Evolutionary conservation across 92 coral and sea anemone species (phyloP).

Genomic region (Umimayanthus kanabou): DNA sequence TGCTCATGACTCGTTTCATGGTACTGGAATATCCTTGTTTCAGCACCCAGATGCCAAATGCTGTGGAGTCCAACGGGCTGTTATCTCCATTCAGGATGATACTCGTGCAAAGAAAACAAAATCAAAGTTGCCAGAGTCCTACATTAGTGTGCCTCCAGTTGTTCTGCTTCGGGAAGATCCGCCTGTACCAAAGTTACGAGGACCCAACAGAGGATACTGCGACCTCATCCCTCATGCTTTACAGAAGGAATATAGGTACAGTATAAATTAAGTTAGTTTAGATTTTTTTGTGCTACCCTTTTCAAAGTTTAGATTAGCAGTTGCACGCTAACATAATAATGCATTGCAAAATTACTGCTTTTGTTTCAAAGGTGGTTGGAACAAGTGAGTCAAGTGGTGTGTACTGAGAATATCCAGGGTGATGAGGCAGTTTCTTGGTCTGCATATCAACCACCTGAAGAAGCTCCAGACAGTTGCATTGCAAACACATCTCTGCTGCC

Average conservation of each 20-base stretch:
- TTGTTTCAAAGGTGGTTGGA: constrained; percentile 28
- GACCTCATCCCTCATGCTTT: constrained; percentile 27
- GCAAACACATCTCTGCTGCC: constrained; percentile 42
- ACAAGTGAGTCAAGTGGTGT: constrained; percentile 23
- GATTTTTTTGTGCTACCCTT: not conserved
- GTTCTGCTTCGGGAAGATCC: constrained; percentile 19
- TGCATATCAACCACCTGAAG: constrained; percentile 29
- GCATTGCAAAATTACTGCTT: not conserved
- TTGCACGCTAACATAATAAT: no score
- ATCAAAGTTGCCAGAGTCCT: constrained; percentile 23
- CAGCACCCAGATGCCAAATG: constrained; percentile 32
- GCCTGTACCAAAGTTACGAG: constrained; percentile 38
- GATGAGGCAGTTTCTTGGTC: constrained; percentile 43
- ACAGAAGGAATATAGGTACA: constrained; percentile 43
- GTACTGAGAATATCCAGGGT: not conserved
- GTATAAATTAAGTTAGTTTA: not conserved
- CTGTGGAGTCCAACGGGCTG: constrained; percentile 12
- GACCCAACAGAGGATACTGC: constrained; percentile 32
- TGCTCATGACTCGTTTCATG: constrained; percentile 51
- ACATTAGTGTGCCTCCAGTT: constrained; percentile 43
- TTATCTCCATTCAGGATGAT: constrained; percentile 9
- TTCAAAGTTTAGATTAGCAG: not conserved
- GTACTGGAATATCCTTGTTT: constrained; percentile 33
- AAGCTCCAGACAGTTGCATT: constrained; percentile 10
- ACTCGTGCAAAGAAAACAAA: constrained; percentile 13